Base-by-base conservation (phyloP, 2,888 invertebrate genomes). In the Archaeoteleia sp. region DNA sequence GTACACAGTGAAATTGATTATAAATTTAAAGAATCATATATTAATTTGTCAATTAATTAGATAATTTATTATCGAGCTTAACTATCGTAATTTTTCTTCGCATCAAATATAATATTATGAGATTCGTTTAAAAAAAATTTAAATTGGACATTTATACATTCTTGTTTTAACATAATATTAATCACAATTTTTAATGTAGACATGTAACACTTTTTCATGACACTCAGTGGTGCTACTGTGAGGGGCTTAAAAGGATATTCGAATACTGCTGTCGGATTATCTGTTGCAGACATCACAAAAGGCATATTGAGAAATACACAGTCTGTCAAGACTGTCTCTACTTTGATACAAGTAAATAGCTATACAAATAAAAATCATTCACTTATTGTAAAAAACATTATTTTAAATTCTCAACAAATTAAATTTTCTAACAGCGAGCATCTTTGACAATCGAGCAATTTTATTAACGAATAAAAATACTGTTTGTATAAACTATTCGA, bases 191-290 rank as follows among this genome's bases (percentile, higher is more conserved):
- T 25, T 14, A 7, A 6, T 14, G 1, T 6, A 35, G 10, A 9
- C n/a, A 48, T 20, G 8, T 13, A 32, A n/a, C 3, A 9, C 4
- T 23, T 25, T 10, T 39, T 34, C 7, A 37, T 25, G 35, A 29
- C 13, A 20, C 80, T 86, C 58, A 89, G 89, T 72, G 89, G 88
- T 1, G 81, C 87, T 43, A 86, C 86, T 39, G 86, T 89, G 25
- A 87, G 88, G 72, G 86, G 86, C 72, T 76, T 88, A 71, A 89
- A 89, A 78, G 89, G 89, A 23, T 89, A 88, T 74, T 87, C 88
- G 1, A 88, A 87, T 30, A 88, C 87, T 77, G 88, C 88, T 0
- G 85, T 88, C 67, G 88, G 88, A 10, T 78, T 88, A 7, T 85
- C 87, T 53, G 86, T 86, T 1, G 86, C 87, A n/a, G 83, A 86